phyloP scores from a whole-genome alignment of 1,140 invertebrate species.

The Drosophila santomea region DNA sequence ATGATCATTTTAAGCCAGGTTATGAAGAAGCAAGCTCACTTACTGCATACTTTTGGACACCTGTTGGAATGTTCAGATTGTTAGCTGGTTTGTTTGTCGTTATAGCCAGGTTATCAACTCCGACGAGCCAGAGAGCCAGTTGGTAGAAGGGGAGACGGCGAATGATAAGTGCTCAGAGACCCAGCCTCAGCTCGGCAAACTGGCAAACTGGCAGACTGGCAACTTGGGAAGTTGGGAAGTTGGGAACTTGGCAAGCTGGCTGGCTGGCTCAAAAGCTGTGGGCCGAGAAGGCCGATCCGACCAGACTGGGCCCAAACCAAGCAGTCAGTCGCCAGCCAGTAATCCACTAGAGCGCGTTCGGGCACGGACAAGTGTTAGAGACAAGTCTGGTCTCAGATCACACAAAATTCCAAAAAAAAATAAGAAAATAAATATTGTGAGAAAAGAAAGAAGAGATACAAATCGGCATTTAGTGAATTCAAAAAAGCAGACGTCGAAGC shows the following conservation, averaged over 20 bases:
- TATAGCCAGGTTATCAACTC: not conserved
- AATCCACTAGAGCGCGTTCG: constrained; percentile 70
- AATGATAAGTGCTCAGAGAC: constrained; percentile 13
- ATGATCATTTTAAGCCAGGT: too few relatives aligned
- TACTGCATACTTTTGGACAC: too few relatives aligned
- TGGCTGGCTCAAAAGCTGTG: constrained; percentile 24
- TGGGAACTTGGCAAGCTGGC: constrained; percentile 3
- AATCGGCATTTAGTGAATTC: constrained; percentile 1
- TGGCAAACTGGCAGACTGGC: not conserved
- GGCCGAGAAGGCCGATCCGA: constrained; percentile 23
- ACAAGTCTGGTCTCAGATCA: constrained; percentile 28
- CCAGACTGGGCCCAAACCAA: constrained; percentile 7
- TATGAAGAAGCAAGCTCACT: too few relatives aligned
- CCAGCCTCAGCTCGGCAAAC: constrained; percentile 12
- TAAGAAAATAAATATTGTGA: constrained; percentile 24
- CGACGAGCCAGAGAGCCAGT: not conserved
- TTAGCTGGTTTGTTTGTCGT: not conserved
- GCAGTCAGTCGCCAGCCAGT: constrained; percentile 66
- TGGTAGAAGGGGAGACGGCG: not conserved
- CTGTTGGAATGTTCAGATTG: too few relatives aligned
- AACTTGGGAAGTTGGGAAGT: not conserved
- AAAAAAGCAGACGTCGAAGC: constrained; percentile 24
- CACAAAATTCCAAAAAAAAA: constrained; percentile 15
- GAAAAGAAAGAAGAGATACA: not conserved
- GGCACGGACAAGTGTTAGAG: constrained; percentile 59